Percentiles rank a stretch among this genome's conserved stretches.
Conservation (phyloP, 2,797 vertebrate genomes). For the Xenentodon cancila region DNA sequence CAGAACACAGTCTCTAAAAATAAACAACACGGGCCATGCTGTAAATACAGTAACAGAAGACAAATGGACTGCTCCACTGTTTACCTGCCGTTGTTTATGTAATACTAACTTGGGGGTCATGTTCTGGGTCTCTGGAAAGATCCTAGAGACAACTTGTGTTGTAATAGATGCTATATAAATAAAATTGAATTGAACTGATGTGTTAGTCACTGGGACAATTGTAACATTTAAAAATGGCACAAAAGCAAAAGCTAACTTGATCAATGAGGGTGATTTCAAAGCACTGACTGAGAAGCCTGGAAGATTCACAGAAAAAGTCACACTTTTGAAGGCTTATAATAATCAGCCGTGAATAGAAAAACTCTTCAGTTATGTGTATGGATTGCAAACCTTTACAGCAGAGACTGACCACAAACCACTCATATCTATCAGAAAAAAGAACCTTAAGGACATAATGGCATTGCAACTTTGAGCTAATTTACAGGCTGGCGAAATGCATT, state of each 20-base stretch:
- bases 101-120: too few species aligned
- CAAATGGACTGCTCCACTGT: not conserved
- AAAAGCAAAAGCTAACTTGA: not conserved
- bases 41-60: not conserved
- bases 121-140: too few species aligned
- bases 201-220: not conserved
- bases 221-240: too few species aligned
- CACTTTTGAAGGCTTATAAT: not conserved
- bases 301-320: not conserved
- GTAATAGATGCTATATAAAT: too few species aligned
- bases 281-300: too few species aligned
- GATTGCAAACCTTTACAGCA: conserved; percentile 2
- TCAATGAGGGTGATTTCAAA: not conserved
- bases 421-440: not conserved
- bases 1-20: too few species aligned
- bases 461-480: not conserved
- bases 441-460: not conserved
- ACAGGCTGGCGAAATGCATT: not conserved
- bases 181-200: too few species aligned
- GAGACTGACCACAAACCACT: too few species aligned
- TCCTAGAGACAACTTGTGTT: too few species aligned
- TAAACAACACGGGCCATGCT: too few species aligned
- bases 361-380: conserved; percentile 13
- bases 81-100: too few species aligned
- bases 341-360: conserved; percentile 10